Base-by-base conservation (phyloP, 64 coral and sea anemone species). In the Stylophora pistillata region DNA sequence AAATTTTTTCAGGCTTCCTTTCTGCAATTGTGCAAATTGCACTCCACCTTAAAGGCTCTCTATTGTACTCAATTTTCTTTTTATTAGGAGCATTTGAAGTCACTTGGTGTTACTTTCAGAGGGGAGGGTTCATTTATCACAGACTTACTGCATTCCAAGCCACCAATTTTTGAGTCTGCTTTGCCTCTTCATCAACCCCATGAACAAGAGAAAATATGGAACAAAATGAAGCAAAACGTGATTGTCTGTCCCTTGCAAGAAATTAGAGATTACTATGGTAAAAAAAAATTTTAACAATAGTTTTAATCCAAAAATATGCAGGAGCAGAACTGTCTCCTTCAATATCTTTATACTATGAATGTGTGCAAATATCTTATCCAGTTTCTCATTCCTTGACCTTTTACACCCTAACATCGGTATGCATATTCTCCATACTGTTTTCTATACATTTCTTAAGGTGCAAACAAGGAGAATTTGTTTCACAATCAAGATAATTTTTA, bases 191-290 rank as follows among this genome's bases (percentile, higher is more conserved):
- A 98, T 76, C 86, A 98, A 73, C 79, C 76, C 56, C 56, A 87
- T 63, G 86, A 86, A 30, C 87, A 95, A 82, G 85, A 88, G 28
- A 86, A 89, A 14, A 79, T 98, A 62, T 98, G 96, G 96, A 95
- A 78, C 62, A 95, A 64, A 89, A 98, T 98, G 77, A 98, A 98
- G 23, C 77, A 91, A 53, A 98, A 95, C 74, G 88, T 92, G 61
- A 88, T 98, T 73, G 53, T 88, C 18, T 98, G 93, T 76, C 96
- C 96, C 56, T 77, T 95, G 28, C 76, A 93, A 73, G 96, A 98
- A 58, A 98, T 98, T 20, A 92, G 96, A 47, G 96, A 98, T 78
- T 98, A 98, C 53, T 98, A 91, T 90, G 96, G 96, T 98, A 94
- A 80, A 54, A 20, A 0, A 17, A 26, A 13, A 18, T 15, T 10